Evolutionary conservation across 2,888 invertebrate species (phyloP), one percentile per base, ranked within the genome.

Genomic region (Drosophila affinis): DNA sequence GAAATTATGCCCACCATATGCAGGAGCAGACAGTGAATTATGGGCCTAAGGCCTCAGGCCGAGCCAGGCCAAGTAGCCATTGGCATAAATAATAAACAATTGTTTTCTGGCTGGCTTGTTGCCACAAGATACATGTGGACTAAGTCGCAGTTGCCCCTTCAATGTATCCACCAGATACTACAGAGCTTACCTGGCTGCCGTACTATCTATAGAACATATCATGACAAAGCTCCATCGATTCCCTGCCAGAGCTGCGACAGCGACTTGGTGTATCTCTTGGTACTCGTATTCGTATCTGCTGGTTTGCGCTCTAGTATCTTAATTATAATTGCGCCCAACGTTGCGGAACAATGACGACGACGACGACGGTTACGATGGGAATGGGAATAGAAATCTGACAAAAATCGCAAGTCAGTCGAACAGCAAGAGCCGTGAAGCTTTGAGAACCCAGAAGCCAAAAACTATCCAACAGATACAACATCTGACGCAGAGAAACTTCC

Each of bases 251-350:
- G 52, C 21, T 12, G 27, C 34, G 12, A 21, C 6, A 5, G 14
- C 34, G 34, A 34, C 34, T 14, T 14, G 9, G 3, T 34, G 46
- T 75, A 71, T 46, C 63, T 56, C 5, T n/a, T 10, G 18, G 60
- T 39, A 44, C 51, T 53, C 18, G 57, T 65, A 62, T 56, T 72
- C 67, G 9, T 46, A 63, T 44, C 54, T 72, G 21, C 18, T 18
- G 18, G 18, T 21, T 21, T 67, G 34, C 77, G 83, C 77, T 78
- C 73, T 51, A 75, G 61, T 85, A 86, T 77, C 83, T 80, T 74
- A 75, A 80, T 83, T 77, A 53, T 74, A 62, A 75, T 67, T 72
- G 72, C 53, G 77, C 55, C 12, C 86, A 75, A n/a, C 83, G 72
- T 75, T 70, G 82, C 81, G 83, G 83, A 86, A 83, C 86, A 32